Evolutionary conservation across 2,113 vertebrate species (phyloP).

Genomic region (Alectura lathami): DNA sequence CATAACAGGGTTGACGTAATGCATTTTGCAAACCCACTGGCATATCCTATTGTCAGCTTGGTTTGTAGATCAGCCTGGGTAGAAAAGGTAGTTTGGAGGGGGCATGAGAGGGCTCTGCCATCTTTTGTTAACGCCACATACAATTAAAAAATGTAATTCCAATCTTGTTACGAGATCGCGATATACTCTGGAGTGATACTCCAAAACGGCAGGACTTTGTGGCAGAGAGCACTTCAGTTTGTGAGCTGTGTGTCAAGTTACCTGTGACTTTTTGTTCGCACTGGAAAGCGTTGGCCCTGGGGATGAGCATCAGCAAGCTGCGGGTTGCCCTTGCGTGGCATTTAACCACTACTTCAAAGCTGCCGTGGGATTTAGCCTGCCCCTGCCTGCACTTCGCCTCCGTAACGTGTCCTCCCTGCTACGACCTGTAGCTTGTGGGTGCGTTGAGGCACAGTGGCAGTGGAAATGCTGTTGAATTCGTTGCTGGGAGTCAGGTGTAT

Average conservation of each 20-base stretch:
- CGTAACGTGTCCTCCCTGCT: fast-evolving
- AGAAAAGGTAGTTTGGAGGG: not conserved
- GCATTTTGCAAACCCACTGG: not conserved
- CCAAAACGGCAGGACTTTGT: not conserved
- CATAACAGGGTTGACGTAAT: too few relatives aligned
- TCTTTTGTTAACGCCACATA: not conserved
- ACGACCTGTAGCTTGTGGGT: not conserved
- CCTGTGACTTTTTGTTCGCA: not conserved
- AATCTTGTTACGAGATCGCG: not conserved
- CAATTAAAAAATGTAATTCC: not conserved
- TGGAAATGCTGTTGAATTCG: not conserved
- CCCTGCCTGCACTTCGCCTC: not conserved
- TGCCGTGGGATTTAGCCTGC: not conserved
- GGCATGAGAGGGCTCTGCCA: not conserved
- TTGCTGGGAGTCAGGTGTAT: not conserved
- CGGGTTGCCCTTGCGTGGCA: not conserved
- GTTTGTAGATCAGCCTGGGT: not conserved
- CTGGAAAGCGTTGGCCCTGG: fast-evolving
- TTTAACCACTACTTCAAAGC: not conserved
- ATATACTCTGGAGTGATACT: not conserved
- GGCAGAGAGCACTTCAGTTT: not conserved
- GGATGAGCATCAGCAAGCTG: not conserved
- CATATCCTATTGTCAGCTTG: not conserved
- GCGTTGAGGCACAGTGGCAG: not conserved
- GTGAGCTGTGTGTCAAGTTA: not conserved